A percentile compares a stretch with the other conserved stretches of the same genome.
Conservation (phyloP, 2,113 vertebrate genomes). For the Rostratula benghalensis region DNA sequence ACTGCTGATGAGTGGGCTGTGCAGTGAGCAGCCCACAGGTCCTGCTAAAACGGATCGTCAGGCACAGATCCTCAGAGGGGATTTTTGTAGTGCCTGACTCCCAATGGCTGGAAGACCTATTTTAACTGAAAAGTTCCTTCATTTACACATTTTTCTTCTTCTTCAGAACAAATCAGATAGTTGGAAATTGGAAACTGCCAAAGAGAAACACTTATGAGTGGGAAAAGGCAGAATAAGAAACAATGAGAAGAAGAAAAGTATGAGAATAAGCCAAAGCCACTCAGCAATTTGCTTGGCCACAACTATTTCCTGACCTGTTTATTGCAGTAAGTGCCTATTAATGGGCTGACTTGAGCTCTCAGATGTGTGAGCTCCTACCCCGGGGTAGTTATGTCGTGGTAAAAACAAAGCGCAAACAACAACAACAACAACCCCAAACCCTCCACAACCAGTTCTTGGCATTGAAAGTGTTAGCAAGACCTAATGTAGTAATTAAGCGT, state of each 20-base stretch:
- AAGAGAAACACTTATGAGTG: neutral
- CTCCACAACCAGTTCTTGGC: constrained; percentile 33
- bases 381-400: neutral
- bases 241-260: neutral
- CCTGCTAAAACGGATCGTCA: neutral
- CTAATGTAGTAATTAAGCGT: constrained; percentile 53
- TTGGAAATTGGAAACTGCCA: neutral
- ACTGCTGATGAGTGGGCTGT: neutral
- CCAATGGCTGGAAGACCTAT: neutral
- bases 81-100: neutral
- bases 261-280: neutral
- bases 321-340: constrained; percentile 24
- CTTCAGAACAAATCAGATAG: neutral
- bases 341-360: neutral
- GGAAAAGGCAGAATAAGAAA: neutral
- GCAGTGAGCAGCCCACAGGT: neutral
- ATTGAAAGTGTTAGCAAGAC: constrained; percentile 27
- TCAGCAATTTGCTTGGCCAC: constrained; percentile 21
- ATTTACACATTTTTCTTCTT: neutral
- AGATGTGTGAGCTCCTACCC: neutral
- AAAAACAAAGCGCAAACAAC: neutral
- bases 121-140: neutral
- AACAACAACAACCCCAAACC: neutral
- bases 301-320: constrained; percentile 58
- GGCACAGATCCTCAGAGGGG: neutral